Evolutionary conservation across 2,888 invertebrate genomes (phyloP).

Genomic region (Junonia oenone): DNA sequence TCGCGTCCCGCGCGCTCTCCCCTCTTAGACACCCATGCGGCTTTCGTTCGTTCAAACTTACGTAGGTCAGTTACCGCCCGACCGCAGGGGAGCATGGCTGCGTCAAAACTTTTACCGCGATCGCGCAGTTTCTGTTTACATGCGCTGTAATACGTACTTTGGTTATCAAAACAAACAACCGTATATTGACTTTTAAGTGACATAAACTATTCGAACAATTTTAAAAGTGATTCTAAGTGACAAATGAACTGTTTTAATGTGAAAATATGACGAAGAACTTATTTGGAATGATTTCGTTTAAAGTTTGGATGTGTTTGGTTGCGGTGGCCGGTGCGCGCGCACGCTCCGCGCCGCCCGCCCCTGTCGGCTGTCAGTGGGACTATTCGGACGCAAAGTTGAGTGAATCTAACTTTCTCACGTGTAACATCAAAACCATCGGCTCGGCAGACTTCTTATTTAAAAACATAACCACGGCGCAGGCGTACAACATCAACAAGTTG

Average conservation of each 20-base stretch:
- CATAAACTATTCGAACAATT: constrained; percentile 49
- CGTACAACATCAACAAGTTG: constrained; percentile 84
- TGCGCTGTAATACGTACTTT: constrained; percentile 63
- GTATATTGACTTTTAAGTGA: constrained; percentile 54
- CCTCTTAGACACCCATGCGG: constrained; percentile 67
- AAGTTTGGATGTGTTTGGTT: constrained; percentile 75
- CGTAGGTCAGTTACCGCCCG: constrained; percentile 81
- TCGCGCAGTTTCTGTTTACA: constrained; percentile 74
- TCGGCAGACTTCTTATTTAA: constrained; percentile 84
- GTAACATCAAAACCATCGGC: constrained; percentile 86
- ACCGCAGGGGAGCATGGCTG: constrained; percentile 79
- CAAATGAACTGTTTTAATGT: constrained; percentile 69
- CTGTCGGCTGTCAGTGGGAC: constrained; percentile 88
- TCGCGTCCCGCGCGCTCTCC: constrained; percentile 52
- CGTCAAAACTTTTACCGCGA: constrained; percentile 74
- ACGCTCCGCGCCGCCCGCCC: constrained; percentile 79
- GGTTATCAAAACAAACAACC: constrained; percentile 54
- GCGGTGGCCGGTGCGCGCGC: constrained; percentile 74
- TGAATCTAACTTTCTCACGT: constrained; percentile 82
- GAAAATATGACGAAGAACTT: constrained; percentile 66
- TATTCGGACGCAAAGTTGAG: constrained; percentile 77
- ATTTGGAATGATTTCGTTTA: constrained; percentile 72
- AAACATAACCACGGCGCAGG: constrained; percentile 85
- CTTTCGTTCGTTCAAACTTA: constrained; percentile 79
- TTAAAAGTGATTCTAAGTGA: constrained; percentile 54